phyloP scores from a whole-genome alignment of 2,113 vertebrate genomes.

The Oncorhynchus clarkii region DNA sequence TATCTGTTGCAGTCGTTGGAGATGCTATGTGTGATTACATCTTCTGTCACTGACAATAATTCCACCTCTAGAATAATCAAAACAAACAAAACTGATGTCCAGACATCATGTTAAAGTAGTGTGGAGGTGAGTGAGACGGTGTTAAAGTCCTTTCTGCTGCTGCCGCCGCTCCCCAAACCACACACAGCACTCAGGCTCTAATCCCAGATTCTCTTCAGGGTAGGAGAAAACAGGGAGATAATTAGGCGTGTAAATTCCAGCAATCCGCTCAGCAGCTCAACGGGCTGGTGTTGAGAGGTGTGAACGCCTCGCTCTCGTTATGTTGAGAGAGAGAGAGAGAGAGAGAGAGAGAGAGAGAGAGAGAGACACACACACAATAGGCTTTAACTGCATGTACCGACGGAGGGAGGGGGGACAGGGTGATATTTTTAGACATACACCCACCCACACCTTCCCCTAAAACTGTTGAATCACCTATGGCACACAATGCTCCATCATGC shows the following conservation, averaged over 20 bases:
- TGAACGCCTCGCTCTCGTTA: slow-evolving; percentile 37
- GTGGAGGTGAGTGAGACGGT: slow-evolving; percentile 52
- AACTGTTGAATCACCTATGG: not conserved
- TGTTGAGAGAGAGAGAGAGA: slow-evolving; percentile 25
- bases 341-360: no score
- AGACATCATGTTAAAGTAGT: slow-evolving; percentile 65
- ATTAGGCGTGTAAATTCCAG: slow-evolving; percentile 67
- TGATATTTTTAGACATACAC: not conserved
- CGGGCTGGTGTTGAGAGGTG: slow-evolving; percentile 59
- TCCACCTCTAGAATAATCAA: slow-evolving; percentile 59
- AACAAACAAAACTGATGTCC: slow-evolving; percentile 49
- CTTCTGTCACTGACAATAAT: slow-evolving; percentile 3
- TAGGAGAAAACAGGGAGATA: slow-evolving; percentile 53
- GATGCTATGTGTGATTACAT: no score
- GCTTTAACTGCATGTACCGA: slow-evolving; percentile 40
- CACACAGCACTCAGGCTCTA: slow-evolving; percentile 39
- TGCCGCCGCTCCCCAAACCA: slow-evolving; percentile 47
- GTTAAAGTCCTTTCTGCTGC: slow-evolving; percentile 37
- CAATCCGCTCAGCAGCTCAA: slow-evolving; percentile 47
- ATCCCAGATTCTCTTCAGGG: slow-evolving; percentile 53
- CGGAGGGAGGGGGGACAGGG: no score
- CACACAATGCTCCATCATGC: not conserved
- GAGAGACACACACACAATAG: not conserved
- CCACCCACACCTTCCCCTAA: not conserved
- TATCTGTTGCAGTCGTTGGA: no score